Conservation (phyloP, 2,888 invertebrate genomes). For the Drosophila yooni region DNA sequence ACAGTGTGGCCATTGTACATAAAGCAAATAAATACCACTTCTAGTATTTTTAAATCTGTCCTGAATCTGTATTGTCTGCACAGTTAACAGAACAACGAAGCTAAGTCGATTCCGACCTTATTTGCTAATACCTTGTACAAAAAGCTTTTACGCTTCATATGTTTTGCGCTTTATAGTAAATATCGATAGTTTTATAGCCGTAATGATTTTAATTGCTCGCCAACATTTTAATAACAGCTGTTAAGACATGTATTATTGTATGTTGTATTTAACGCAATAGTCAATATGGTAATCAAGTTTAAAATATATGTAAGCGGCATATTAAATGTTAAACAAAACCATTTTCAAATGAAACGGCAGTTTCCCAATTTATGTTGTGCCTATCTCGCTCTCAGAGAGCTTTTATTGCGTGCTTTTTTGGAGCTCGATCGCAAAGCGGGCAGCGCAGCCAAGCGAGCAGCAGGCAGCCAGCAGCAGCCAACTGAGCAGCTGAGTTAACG, state of each 20-base stretch:
- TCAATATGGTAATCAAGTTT: too few species aligned
- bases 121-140: neutral
- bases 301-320: neutral
- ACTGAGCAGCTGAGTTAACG: slow-evolving; percentile 62
- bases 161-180: neutral
- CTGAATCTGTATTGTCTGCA: neutral
- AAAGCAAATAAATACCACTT: neutral
- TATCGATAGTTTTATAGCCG: slow-evolving; percentile 12
- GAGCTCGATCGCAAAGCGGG: slow-evolving; percentile 59
- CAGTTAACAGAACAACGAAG: neutral
- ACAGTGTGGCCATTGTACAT: slow-evolving; percentile 9
- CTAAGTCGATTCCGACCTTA: neutral
- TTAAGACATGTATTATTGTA: neutral
- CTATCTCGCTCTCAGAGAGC: slow-evolving; percentile 46
- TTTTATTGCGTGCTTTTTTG: slow-evolving; percentile 60
- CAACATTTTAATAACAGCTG: neutral
- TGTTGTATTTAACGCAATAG: neutral
- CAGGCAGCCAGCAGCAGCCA: slow-evolving; percentile 29
- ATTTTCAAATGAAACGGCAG: slow-evolving; percentile 1
- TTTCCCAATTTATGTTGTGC: slow-evolving; percentile 5
- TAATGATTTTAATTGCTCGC: neutral
- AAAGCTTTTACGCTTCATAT: neutral
- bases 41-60: neutral
- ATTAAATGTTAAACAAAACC: neutral
- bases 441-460: slow-evolving; percentile 57